phyloP scores from a whole-genome alignment of 2,888 invertebrate genomes.

The Drosophila aldrichi region DNA sequence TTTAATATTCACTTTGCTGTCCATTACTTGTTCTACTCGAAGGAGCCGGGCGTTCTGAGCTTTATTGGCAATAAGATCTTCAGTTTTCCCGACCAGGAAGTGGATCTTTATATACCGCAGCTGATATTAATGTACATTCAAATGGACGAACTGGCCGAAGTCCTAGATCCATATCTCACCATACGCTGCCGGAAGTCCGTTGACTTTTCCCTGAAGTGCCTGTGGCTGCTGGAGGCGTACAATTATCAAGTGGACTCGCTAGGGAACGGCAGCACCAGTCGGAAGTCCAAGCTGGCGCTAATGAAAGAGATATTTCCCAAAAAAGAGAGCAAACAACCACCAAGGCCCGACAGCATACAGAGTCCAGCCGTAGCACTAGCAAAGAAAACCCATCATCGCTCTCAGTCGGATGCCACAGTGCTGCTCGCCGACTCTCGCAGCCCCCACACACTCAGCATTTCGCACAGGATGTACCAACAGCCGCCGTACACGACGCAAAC shows the following conservation, averaged over 20 bases:
- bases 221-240: conserved; percentile 98
- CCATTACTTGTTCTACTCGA: conserved; percentile 98
- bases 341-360: conserved; percentile 22
- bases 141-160: conserved; percentile 98
- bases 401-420: conserved; percentile 92
- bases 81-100: conserved; percentile 95
- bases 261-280: conserved; percentile 72
- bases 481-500: conserved; percentile 82
- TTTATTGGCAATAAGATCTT: conserved; percentile 99
- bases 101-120: conserved; percentile 99
- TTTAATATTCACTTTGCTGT: conserved; percentile 99
- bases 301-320: conserved; percentile 85
- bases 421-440: conserved; percentile 85
- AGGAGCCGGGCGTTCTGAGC: conserved; percentile 98
- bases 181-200: conserved; percentile 96
- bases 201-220: conserved; percentile 97
- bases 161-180: conserved; percentile 92
- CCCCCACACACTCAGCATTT: conserved; percentile 71
- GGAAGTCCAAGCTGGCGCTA: conserved; percentile 84
- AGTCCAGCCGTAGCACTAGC: conserved; percentile 68
- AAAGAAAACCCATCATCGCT: conserved; percentile 93
- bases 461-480: conserved; percentile 82
- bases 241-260: conserved; percentile 84
- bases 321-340: conserved; percentile 81
- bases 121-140: conserved; percentile 99